phyloP scores from a whole-genome alignment of 2,888 invertebrate genomes.

The Agrochola litura region DNA sequence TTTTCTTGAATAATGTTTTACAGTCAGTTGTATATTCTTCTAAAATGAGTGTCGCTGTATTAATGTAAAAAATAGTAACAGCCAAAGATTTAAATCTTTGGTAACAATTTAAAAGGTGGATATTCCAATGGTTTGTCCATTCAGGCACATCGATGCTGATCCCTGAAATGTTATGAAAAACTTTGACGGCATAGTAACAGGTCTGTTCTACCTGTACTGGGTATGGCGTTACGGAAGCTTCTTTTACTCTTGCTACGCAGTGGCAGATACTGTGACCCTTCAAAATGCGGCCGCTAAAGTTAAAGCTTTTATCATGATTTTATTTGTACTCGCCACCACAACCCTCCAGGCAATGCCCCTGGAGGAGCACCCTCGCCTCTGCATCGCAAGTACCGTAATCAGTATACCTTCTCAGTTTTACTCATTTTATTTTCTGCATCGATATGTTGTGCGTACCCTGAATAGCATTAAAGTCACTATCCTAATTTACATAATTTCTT shows the following conservation, averaged over 20 bases:
- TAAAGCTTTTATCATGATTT: conserved; percentile 61
- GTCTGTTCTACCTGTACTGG: conserved; percentile 68
- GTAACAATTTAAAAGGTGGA: background rate
- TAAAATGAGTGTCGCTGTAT: conserved; percentile 13
- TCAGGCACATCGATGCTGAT: background rate
- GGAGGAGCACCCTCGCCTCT: conserved; percentile 68
- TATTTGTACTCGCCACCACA: conserved; percentile 61
- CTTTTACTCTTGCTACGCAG: conserved; percentile 71
- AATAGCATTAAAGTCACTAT: conserved; percentile 68
- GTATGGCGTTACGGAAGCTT: conserved; percentile 71
- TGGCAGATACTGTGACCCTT: conserved; percentile 69
- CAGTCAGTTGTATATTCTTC: background rate
- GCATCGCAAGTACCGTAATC: conserved; percentile 71
- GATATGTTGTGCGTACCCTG: conserved; percentile 68
- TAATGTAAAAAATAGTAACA: background rate
- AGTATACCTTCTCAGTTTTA: conserved; percentile 75
- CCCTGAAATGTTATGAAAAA: conserved; percentile 37
- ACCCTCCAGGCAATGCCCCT: conserved; percentile 65
- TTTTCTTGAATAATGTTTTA: background rate
- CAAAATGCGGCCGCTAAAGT: conserved; percentile 53
- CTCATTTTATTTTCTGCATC: conserved; percentile 72
- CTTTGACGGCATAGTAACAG: conserved; percentile 49
- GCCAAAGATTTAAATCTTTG: background rate
- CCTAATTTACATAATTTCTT: conserved; percentile 64
- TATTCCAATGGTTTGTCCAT: background rate